These are phyloP conservation scores for Nomada hirtipes DNA, from an alignment of 2,888 invertebrate species.

Conservation along the genomic window DNA sequence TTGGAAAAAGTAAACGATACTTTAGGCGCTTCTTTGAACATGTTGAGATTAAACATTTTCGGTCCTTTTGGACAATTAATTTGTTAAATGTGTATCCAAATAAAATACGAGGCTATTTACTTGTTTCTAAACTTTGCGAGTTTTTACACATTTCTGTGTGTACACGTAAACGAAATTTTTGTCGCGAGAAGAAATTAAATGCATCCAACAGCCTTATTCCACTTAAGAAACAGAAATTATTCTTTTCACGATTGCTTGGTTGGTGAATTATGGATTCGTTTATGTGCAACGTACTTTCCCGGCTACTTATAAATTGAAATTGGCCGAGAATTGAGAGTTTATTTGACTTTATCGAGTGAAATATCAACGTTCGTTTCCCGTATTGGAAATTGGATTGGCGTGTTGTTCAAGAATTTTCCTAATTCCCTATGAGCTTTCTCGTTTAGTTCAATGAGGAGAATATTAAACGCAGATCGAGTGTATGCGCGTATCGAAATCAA, in stretches of 20 bases:
- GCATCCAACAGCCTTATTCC: not conserved
- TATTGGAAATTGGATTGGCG: slow-evolving; percentile 33
- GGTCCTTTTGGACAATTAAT: not conserved
- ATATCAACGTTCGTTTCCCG: slow-evolving; percentile 14
- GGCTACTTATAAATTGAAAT: slow-evolving; percentile 25
- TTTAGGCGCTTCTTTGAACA: no score
- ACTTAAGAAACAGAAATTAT: not conserved
- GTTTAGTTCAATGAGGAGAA: slow-evolving; percentile 22
- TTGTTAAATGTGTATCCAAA: not conserved
- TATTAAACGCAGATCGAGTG: slow-evolving; percentile 11
- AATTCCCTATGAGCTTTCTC: slow-evolving; percentile 30
- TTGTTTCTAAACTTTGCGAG: not conserved
- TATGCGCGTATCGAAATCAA: not conserved
- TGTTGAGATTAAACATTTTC: no score
- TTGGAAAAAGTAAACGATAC: no score
- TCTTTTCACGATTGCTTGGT: not conserved
- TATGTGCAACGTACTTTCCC: slow-evolving; percentile 6
- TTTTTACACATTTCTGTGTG: not conserved
- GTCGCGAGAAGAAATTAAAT: not conserved
- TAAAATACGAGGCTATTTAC: not conserved
- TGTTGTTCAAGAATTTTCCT: slow-evolving; percentile 17
- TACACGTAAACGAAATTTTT: not conserved
- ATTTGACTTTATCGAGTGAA: slow-evolving; percentile 41
- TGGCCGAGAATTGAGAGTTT: slow-evolving; percentile 26
- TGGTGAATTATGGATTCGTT: slow-evolving; percentile 13